These are phyloP conservation scores for Paracanthobrama guichenoti DNA, from an alignment of 2,113 vertebrate species.

Conservation along the genomic window DNA sequence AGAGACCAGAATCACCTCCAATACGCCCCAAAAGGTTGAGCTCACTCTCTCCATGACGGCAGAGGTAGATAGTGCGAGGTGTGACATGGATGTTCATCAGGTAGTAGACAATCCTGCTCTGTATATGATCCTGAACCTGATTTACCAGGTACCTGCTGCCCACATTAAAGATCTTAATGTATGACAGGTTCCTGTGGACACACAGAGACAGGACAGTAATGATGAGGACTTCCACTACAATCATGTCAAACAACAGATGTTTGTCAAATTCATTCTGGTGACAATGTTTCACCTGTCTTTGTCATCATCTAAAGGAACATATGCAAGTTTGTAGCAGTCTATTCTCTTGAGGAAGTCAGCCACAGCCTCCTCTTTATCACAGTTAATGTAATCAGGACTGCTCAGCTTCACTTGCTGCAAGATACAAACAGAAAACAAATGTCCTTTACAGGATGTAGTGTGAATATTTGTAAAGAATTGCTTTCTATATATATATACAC, in stretches of 20 bases:
- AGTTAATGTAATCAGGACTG: conserved; percentile 85
- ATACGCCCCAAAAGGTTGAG: conserved; percentile 86
- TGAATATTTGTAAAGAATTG: background rate
- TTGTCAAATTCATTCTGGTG: background rate
- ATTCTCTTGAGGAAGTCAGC: conserved; percentile 88
- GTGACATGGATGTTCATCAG: conserved; percentile 95
- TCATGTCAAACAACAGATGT: background rate
- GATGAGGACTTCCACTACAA: background rate
- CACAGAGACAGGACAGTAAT: conserved; percentile 11
- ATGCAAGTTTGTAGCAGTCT: conserved; percentile 85
- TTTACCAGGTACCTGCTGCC: conserved; percentile 88
- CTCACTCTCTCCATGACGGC: conserved; percentile 88
- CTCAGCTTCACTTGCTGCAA: conserved; percentile 89
- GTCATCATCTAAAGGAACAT: conserved; percentile 83
- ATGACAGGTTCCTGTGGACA: conserved; percentile 79
- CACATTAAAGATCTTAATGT: conserved; percentile 94
- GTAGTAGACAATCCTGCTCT: conserved; percentile 91
- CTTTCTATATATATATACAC: too few relatives aligned
- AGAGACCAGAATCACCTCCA: conserved; percentile 83
- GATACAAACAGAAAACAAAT: background rate
- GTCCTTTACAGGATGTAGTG: background rate
- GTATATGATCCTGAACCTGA: conserved; percentile 88
- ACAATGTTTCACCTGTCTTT: conserved; percentile 80
- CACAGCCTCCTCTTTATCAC: conserved; percentile 84
- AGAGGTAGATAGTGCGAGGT: conserved; percentile 86